Base-by-base conservation (phyloP, 2,797 vertebrate species). In the Ctenochaetus hawaiiensis region DNA sequence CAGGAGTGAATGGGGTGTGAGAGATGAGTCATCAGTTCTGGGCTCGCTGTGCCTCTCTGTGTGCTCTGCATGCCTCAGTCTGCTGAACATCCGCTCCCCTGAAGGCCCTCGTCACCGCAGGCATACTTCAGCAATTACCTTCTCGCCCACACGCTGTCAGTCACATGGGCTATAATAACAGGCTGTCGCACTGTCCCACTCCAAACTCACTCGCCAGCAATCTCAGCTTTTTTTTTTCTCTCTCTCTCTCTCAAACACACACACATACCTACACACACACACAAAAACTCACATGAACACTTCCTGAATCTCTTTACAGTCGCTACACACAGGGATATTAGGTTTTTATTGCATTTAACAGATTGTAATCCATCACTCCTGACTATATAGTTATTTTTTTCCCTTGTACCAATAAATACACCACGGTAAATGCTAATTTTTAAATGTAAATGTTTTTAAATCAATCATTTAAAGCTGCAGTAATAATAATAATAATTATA, bases 21-120 rank as follows among this genome's bases (percentile, higher is more conserved):
- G 71, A 34, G 88, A 92, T 96, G 94, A 95, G 85, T 95, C 93
- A 95, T 94, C 91, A 91, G 72, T 85, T 91, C 77, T 91, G 71
- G 78, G 80, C 81, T 67, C 20, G 48, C 75, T 52, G 70, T 26
- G 37, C 41, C 72, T 69, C 72, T 64, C 60, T 72, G 60, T 61
- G 26, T 10, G 17, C 60, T 75, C 71, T 74, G 58, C 54, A 3
- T 72, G 82, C 81, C 82, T 87, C 82, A 86, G 92, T 93, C 91
- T 94, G 91, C 87, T 83, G 72, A 78, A 92, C 92, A 92, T 93
- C 92, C 93, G 92, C 85, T 91, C 79, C 77, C 78, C 82, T 59
- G 53, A 88, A 92, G 91, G 88, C 85, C 87, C 72, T 82, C 72
- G 66, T 82, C 91, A 88, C 91, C 92, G 63, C 90, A 92, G 89